These are phyloP conservation scores for Falco cherrug DNA, from an alignment of 2,797 vertebrate genomes.

Conservation along the genomic window DNA sequence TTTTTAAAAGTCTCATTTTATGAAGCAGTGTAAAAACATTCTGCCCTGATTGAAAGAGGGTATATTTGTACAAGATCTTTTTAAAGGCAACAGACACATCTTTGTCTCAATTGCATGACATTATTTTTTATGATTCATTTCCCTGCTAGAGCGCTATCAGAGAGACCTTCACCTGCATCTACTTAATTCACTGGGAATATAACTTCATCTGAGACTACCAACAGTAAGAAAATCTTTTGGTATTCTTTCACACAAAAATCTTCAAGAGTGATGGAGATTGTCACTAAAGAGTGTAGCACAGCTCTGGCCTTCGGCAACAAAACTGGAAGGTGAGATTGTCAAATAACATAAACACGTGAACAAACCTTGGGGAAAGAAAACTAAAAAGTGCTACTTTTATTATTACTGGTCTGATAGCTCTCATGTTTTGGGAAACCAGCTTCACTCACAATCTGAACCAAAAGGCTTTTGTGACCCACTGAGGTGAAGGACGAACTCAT, in stretches of 20 bases:
- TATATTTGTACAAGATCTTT: background rate
- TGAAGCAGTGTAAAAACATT: background rate
- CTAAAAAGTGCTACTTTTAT: background rate
- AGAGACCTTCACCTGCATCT: background rate
- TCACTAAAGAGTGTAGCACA: background rate
- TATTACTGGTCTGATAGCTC: background rate
- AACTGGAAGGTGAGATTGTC: constrained; percentile 15
- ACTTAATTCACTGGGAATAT: background rate
- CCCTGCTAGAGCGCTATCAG: background rate
- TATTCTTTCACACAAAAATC: background rate
- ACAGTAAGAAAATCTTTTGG: background rate
- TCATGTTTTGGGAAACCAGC: background rate
- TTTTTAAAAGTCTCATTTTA: background rate
- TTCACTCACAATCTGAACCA: background rate
- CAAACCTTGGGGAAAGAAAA: background rate
- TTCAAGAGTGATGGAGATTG: background rate
- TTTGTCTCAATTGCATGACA: background rate
- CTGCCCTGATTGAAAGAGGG: background rate
- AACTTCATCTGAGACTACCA: background rate
- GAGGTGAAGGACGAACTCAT: background rate
- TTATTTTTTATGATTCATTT: background rate
- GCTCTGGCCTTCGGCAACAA: constrained; percentile 26
- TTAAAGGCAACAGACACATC: background rate
- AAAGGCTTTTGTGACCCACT: background rate
- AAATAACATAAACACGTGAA: constrained; percentile 22